phyloP scores from a whole-genome alignment of 2,113 vertebrate species.

The Cochlearius cochlearius region DNA sequence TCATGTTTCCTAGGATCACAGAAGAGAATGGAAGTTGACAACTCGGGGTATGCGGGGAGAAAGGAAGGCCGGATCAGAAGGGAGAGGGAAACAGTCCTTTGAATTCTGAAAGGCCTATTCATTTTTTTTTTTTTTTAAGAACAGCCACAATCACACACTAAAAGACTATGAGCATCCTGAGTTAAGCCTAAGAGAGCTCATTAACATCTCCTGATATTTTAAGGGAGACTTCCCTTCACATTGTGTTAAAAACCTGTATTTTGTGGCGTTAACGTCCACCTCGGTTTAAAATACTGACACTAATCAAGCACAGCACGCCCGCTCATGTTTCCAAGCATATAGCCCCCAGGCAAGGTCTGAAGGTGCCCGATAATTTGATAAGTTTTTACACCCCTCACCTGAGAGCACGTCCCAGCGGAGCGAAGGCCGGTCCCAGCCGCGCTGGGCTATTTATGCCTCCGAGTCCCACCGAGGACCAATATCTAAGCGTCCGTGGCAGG shows the following conservation, averaged over 20 bases:
- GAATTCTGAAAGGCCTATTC: background rate
- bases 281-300: background rate
- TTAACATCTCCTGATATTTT: background rate
- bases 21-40: background rate
- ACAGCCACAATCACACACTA: background rate
- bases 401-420: background rate
- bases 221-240: background rate
- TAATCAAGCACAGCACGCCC: background rate
- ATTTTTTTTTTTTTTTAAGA: slow-evolving; percentile 16
- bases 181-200: background rate
- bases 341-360: background rate
- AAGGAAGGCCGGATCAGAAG: background rate
- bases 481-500: background rate
- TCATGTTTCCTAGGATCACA: background rate
- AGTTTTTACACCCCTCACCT: background rate
- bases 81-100: background rate
- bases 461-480: background rate
- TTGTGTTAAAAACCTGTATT: background rate
- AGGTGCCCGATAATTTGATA: background rate
- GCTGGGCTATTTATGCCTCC: background rate
- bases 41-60: background rate
- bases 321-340: background rate
- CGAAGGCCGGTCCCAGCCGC: background rate
- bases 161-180: background rate
- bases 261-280: background rate